A percentile compares a stretch with the other conserved stretches of the same genome.
phyloP scores from a whole-genome alignment of 1,140 invertebrate genomes.

The Melitaea cinxia region DNA sequence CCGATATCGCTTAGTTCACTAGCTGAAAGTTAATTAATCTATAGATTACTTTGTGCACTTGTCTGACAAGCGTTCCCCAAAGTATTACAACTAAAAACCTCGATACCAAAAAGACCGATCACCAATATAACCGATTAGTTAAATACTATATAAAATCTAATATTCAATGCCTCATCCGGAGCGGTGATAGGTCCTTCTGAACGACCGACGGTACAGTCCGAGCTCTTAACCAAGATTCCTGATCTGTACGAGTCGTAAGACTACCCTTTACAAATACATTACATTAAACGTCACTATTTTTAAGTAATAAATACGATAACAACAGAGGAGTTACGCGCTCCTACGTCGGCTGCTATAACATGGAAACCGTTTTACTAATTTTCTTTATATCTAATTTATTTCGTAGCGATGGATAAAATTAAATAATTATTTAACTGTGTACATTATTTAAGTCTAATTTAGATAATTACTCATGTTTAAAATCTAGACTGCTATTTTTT shows the following conservation, averaged over 20 bases:
- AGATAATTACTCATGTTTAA: background rate
- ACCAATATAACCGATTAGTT: slow-evolving; percentile 16
- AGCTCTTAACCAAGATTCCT: slow-evolving; percentile 31
- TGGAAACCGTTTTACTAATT: background rate
- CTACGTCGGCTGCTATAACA: slow-evolving; percentile 40
- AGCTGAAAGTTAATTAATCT: slow-evolving; percentile 21
- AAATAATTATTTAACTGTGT: background rate
- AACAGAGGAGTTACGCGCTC: slow-evolving; percentile 56
- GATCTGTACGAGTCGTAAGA: slow-evolving; percentile 52
- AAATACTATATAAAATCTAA: slow-evolving; percentile 18
- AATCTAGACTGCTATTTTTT: background rate
- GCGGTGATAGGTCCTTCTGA: slow-evolving; percentile 1
- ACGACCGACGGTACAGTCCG: background rate
- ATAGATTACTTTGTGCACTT: slow-evolving; percentile 68
- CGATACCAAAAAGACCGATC: slow-evolving; percentile 32
- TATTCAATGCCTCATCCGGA: slow-evolving; percentile 9
- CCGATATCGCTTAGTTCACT: slow-evolving; percentile 30
- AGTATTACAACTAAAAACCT: slow-evolving; percentile 42
- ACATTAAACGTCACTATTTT: slow-evolving; percentile 69
- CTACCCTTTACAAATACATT: slow-evolving; percentile 76
- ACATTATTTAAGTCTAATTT: background rate
- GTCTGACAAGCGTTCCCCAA: slow-evolving; percentile 73
- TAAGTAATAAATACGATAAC: slow-evolving; percentile 76
- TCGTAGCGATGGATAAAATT: background rate
- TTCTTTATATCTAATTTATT: background rate